phyloP scores from a whole-genome alignment of 1,140 invertebrate genomes.

The Platyscapa corneri region DNA sequence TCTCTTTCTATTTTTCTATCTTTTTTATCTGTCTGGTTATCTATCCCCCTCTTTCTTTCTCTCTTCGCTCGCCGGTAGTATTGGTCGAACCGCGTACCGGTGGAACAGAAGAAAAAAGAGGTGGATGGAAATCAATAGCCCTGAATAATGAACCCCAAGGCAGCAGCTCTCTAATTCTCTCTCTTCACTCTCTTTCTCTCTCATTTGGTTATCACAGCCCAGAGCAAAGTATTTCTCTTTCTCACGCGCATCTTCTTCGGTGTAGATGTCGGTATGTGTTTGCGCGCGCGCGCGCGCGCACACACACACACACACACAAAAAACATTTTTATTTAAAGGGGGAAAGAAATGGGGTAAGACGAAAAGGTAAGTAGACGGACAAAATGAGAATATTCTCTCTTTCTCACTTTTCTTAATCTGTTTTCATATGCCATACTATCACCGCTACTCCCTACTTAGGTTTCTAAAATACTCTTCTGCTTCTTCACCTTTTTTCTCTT shows the following conservation, averaged over 20 bases:
- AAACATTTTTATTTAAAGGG: no score
- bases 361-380: background rate
- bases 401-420: conserved; percentile 49
- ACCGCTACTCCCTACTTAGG: conserved; percentile 27
- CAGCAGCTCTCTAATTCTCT: conserved; percentile 43
- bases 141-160: conserved; percentile 69
- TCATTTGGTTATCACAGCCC: conserved; percentile 31
- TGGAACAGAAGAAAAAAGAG: conserved; percentile 53
- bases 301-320: background rate
- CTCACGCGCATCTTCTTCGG: background rate
- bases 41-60: background rate
- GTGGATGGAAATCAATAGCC: conserved; percentile 70
- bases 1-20: background rate
- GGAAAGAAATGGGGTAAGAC: background rate
- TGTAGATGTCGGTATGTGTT: no score
- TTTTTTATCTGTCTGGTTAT: background rate
- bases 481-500: background rate
- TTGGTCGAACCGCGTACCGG: conserved; percentile 39
- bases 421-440: conserved; percentile 49
- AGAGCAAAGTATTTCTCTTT: conserved; percentile 27
- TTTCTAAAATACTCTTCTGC: background rate
- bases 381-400: conserved; percentile 10
- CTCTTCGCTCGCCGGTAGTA: background rate
- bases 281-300: background rate
- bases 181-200: conserved; percentile 30